phyloP scores from a whole-genome alignment of 64 coral and sea anemone genomes.

The Montipora cactus region DNA sequence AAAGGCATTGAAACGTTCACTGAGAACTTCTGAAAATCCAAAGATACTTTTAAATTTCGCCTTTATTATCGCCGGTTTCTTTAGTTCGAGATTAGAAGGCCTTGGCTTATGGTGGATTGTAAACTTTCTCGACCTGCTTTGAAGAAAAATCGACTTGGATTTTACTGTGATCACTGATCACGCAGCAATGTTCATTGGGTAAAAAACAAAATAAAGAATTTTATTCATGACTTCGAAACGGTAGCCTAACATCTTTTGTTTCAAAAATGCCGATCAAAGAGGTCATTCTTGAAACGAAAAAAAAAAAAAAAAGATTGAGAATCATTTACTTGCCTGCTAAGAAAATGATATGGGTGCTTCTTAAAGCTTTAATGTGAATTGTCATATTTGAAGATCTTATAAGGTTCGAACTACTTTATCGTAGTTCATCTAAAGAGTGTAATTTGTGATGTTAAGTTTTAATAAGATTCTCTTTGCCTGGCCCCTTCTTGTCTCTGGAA shows the following conservation, averaged over 20 bases:
- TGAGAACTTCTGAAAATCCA: not conserved
- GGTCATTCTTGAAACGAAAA: too few relatives aligned
- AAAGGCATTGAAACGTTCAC: not conserved
- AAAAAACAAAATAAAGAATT: too few relatives aligned
- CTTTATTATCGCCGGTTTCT: not conserved
- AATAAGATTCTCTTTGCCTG: not conserved
- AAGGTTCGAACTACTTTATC: too few relatives aligned
- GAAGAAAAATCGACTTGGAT: not conserved
- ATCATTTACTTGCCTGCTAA: too few relatives aligned
- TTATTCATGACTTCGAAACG: too few relatives aligned
- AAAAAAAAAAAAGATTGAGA: too few relatives aligned
- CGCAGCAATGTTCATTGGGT: not conserved
- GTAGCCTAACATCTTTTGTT: too few relatives aligned
- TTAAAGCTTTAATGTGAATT: not conserved
- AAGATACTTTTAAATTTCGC: not conserved
- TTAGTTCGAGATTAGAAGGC: not conserved
- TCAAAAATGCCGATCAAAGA: too few relatives aligned
- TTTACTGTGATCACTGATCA: not conserved
- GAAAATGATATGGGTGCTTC: too few relatives aligned
- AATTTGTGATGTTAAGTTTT: too few relatives aligned
- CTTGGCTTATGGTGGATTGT: not conserved
- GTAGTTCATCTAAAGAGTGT: too few relatives aligned
- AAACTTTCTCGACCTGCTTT: not conserved
- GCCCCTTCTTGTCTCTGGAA: not conserved
- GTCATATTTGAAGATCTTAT: not conserved